Evolutionary conservation across 2,797 vertebrate genomes (phyloP).

Genomic region (Leptodactylus fallax): DNA sequence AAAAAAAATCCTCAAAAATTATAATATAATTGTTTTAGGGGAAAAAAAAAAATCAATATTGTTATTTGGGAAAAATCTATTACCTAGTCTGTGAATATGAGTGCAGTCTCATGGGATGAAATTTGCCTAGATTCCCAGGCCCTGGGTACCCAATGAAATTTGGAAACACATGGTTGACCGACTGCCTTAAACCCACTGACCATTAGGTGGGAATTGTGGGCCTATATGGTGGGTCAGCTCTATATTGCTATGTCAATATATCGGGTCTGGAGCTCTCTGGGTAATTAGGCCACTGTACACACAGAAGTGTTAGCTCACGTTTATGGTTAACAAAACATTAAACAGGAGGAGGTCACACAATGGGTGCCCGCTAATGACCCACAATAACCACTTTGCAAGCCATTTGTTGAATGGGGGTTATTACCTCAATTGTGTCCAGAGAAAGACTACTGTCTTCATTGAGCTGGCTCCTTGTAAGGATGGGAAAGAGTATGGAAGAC

Average conservation of each 20-base stretch:
- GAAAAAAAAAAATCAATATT: neutral
- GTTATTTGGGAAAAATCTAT: neutral
- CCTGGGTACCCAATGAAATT: neutral
- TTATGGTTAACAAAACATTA: constrained; percentile 63
- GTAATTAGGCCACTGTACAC: constrained; percentile 56
- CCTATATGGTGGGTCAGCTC: neutral
- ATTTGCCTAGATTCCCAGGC: neutral
- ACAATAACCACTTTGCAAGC: constrained; percentile 62
- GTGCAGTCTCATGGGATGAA: neutral
- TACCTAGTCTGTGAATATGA: too few species aligned
- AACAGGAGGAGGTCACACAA: constrained; percentile 52
- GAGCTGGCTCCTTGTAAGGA: constrained; percentile 38
- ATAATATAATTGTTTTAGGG: too few species aligned
- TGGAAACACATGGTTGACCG: constrained; percentile 36
- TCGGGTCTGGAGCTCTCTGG: constrained; percentile 45
- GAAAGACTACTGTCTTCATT: constrained; percentile 50
- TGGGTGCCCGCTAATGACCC: constrained; percentile 55
- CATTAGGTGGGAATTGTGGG: constrained; percentile 17
- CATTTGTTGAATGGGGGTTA: constrained; percentile 59
- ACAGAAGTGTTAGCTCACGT: constrained; percentile 37
- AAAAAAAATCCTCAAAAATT: too few species aligned
- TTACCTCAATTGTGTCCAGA: constrained; percentile 53
- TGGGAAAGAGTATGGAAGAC: constrained; percentile 45
- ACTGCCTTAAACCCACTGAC: constrained; percentile 30
- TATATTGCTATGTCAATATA: constrained; percentile 51